A percentile compares a stretch with the other conserved stretches of the same genome.
These are phyloP conservation scores for Galerucella pusilla DNA, from an alignment of 2,888 invertebrate species.

Conservation along the genomic window DNA sequence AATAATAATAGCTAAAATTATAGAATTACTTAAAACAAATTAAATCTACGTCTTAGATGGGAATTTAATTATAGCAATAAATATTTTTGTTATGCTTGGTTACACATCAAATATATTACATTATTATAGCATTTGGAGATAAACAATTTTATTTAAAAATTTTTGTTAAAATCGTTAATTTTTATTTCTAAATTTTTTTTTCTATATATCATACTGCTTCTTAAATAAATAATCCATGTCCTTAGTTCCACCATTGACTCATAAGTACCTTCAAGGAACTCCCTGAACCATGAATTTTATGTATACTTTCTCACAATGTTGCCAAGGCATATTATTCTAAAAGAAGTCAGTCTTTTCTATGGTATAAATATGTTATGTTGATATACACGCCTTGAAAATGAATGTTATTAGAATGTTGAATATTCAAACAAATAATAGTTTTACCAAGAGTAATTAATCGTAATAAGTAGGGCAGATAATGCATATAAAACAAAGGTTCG, in stretches of 20 bases:
- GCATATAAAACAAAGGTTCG: neutral
- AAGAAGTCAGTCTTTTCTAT: neutral
- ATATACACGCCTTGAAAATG: constrained; percentile 42
- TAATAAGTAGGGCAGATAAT: neutral
- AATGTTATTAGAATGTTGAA: constrained; percentile 41
- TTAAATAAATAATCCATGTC: neutral
- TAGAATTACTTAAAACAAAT: neutral
- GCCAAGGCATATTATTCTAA: constrained; percentile 47
- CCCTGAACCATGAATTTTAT: constrained; percentile 57
- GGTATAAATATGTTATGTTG: neutral
- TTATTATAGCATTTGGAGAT: neutral
- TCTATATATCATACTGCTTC: too few species aligned
- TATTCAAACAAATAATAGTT: neutral
- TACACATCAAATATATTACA: neutral
- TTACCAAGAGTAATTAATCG: neutral
- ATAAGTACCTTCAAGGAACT: constrained; percentile 49
- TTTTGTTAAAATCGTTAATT: too few species aligned
- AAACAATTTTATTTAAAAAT: too few species aligned
- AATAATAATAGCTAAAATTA: too few species aligned
- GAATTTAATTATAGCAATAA: neutral
- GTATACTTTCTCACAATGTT: constrained; percentile 57
- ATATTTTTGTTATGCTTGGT: constrained; percentile 4
- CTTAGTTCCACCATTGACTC: constrained; percentile 5
- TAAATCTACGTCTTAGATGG: neutral
- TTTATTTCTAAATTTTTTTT: too few species aligned